Base-by-base conservation (phyloP, 2,797 vertebrate genomes). In the Leptoclinus maculatus region DNA sequence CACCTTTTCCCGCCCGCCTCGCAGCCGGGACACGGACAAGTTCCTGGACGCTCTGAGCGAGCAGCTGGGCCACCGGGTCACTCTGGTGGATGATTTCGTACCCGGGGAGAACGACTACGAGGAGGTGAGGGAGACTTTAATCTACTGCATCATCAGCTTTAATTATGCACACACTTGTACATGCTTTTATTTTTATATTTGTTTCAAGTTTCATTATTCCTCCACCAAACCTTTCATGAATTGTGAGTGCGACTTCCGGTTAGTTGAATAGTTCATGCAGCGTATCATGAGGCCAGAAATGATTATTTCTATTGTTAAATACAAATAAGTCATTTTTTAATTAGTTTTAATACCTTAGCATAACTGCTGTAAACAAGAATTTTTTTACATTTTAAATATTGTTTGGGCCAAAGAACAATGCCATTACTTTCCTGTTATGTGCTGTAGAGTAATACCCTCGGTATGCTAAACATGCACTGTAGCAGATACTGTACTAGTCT, bases 61-160 rank as follows among this genome's bases (percentile, higher is more conserved):
- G 91, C 97, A 99, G 94, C 94, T 99, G 86, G 98, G 98, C 0
- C 96, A 98, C 84, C 93, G 95, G 1, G 96, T 98, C 90, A 95
- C 96, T 19, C 93, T 97, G 4, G 96, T 97, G 83, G 97, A 99
- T 0, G 97, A 98, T 54, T 98, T 97, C n/a, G 89, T 96, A 53
- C 96, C 94, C 1, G 96, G 97, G 0, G 98, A 99, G 91, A 99
- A 99, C 0, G 98, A 99, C 91, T 99, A 99, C 0, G 98, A 99
- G 84, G 98, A 99, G 97, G 98, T 99, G 86, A 92, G 96, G 82
- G 36, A 1, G 38, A 57, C 14, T 23, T 39, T 29, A 7, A 14
- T 47, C 0, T 1, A 53, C 45, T 19, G 11, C 53, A 76, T 69
- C 57, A 29, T 41, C 27, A 29, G 6, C 14, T 66, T 32, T 32